Percentiles rank a stretch among this genome's conserved stretches.
Conservation (phyloP, 2,113 vertebrate genomes). For the Athene cunicularia region DNA sequence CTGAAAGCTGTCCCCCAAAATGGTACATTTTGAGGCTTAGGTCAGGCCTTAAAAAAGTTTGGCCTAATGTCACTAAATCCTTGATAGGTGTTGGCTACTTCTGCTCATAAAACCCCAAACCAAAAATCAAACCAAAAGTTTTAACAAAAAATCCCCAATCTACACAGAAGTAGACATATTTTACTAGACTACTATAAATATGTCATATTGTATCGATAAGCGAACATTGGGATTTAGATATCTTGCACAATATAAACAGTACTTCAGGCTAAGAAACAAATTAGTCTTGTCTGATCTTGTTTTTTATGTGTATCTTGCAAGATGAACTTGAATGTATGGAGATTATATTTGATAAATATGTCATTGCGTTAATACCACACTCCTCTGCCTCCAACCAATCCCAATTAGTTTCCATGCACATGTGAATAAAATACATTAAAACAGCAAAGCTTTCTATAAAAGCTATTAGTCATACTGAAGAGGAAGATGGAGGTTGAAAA, state of each 20-base stretch:
- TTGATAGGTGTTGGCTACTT: neutral
- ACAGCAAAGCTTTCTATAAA: neutral
- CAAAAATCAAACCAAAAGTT: accelerated
- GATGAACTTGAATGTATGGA: neutral
- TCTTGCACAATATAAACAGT: neutral
- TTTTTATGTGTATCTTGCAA: neutral
- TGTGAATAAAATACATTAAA: neutral
- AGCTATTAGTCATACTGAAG: neutral
- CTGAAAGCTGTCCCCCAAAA: neutral
- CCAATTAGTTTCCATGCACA: neutral
- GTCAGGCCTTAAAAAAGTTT: neutral
- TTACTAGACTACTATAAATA: neutral
- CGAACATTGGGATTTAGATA: neutral
- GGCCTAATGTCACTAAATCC: neutral
- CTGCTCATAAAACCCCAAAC: neutral
- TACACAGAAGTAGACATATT: neutral
- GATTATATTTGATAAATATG: neutral
- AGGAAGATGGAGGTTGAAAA: neutral
- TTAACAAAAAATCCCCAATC: neutral
- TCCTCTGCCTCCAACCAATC: neutral
- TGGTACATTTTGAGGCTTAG: neutral
- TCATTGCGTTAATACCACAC: neutral
- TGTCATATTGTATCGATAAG: neutral
- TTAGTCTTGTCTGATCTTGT: neutral
- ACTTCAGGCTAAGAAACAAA: neutral